Base-by-base conservation (phyloP, 2,888 invertebrate species). In the Ecliptopera silaceata region DNA sequence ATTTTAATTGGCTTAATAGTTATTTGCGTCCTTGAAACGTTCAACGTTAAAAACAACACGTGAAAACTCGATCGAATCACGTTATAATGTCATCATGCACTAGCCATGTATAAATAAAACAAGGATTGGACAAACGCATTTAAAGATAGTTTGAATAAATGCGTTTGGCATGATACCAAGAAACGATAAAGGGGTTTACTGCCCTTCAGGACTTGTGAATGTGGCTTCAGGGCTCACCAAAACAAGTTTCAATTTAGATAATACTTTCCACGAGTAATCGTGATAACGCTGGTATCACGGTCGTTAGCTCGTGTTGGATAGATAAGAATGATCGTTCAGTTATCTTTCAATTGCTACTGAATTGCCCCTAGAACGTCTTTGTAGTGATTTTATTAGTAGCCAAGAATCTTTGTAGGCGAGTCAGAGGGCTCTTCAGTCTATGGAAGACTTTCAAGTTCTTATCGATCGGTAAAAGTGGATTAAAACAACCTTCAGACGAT, bases 131-230 rank as follows among this genome's bases (percentile, higher is more conserved):
- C 31, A 41, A 32, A 55, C 62, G 48, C 49, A 61, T 46, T 32
- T 22, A 48, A 43, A 48, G 48, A 44, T 51, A 31, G 45, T 65
- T 47, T 59, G 42, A 48, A 63, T 64, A 63, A 47, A 68, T 67
- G 63, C 59, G 56, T 60, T 72, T 76, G 74, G 77, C 73, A 26
- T 13, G 44, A 43, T 22, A 63, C 66, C 75, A 76, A 72, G 57
- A 67, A 64, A 63, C 59, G 65, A 66, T 68, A 67, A 65, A 66
- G 61, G 44, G 66, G 73, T 71, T 72, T 68, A 74, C 69, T 72
- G 70, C 65, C 64, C 69, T 64, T 63, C 65, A 62, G 59, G 60
- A 68, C 42, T 26, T 10, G 3, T 15, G 8, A 65, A 61, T 20
- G 31, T 32, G 2, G 12, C 6, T 22, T 15, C n/a, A 45, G 11